Base-by-base conservation (phyloP, 2,113 vertebrate species). In the Triplophysa siluroides region DNA sequence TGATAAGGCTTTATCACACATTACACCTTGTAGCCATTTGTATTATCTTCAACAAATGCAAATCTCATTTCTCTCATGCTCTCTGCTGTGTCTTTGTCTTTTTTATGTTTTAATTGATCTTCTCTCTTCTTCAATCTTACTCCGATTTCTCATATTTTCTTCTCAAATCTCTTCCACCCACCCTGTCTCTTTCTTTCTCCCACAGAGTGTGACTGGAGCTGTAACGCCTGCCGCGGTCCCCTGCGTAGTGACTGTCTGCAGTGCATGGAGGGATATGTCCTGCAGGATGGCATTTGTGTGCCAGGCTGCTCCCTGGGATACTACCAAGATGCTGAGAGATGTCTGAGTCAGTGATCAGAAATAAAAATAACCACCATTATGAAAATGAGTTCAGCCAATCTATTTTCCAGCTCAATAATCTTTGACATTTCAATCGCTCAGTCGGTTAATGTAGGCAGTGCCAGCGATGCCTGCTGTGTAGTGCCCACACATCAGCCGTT, bases 131-230 rank as follows among this genome's bases (percentile, higher is more conserved):
- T 75, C 58, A 24, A 6, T 65, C 29, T 18, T 62, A 33, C 8
- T 52, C 7, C 9, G 50, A 33, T 50, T 52, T 10, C 18, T 52
- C 12, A 50, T 47, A 38, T 13, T 75, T 63, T 75, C 23, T 33
- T 54, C 19, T 21, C 11, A 47, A 56, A 7, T 78, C 0, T 12
- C 38, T 65, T 18, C 33, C 73, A 38, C 24, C 12, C 56, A 60
- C 75, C 43, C 43, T 12, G 43, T 47, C n/a, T 70, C 4, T 23
- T 33, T 68, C 50, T 26, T n/a, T 43, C 66, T 43, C 66, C 88
- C 85, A 9, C 83, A 99, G 98, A 98, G 88, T 99, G 98, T 52
- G 95, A 98, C 80, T 97, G 98, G 98, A 99, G 95, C 87, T 99
- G 98, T 76, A 96, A 94, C 0, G 88, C 92, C 0, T 99, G 98